Evolutionary conservation across 2,797 vertebrate species (phyloP), one percentile per base, ranked within the genome.

Genomic region (Cygnus olor): DNA sequence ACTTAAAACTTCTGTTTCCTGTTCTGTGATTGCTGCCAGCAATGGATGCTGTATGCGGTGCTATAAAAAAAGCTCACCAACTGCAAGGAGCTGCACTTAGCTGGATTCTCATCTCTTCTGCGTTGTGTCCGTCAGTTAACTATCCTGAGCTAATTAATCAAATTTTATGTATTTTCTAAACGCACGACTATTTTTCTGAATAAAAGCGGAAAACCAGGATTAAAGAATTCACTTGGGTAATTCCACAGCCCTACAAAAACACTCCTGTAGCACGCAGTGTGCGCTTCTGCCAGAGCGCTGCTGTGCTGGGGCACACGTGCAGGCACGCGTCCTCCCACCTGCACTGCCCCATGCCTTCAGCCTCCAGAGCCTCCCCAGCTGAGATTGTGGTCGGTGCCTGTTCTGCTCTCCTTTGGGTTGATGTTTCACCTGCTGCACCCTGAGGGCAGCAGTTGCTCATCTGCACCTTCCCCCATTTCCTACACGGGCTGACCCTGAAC

Each of bases 1-100:
- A 72, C 87, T 95, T 95, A 89, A 87, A 89, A 7, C 73, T 88
- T 82, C 89, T 38, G 22, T 87, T 97, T 85, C 72, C 79, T 90
- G 80, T 76, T 89, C 13, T 30, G n/a, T 74, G 69, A 60, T 68
- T 65, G 89, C 81, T 89, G 95, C 93, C 93, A 92, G 84, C 61
- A 77, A 36, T 60, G 68, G 68, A 63, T 78, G 14, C 76, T 63
- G 21, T 64, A 84, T 69, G 42, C 40, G 63, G 42, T 9, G 25
- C 81, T 89, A 60, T 87, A 56, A 90, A 91, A 24, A 79, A 40
- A 5, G 12, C 44, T 85, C 34, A 25, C n/a, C 68, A 68, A 85
- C 36, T 73, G 64, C 53, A 89, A 85, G 73, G 60, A 88, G 58
- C 83, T 85, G 25, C 80, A 18, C 87, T 78, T 87, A 93, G 76